These are phyloP conservation scores for Oreocharis arfaki DNA, from an alignment of 2,113 vertebrate species.

Conservation along the genomic window DNA sequence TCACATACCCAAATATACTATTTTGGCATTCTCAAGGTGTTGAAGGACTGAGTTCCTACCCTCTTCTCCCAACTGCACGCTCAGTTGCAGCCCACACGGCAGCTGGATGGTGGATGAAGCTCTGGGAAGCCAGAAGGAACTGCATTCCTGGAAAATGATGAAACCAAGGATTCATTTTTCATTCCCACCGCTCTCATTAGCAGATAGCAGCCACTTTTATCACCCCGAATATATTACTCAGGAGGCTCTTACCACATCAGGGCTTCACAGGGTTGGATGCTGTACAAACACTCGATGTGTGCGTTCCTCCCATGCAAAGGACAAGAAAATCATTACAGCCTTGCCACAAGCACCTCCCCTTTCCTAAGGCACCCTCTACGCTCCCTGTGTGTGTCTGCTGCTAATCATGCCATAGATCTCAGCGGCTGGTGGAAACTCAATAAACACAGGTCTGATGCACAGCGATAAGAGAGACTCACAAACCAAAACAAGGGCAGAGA, in stretches of 20 bases:
- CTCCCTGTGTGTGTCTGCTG: not conserved
- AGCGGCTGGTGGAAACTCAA: not conserved
- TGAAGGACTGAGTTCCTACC: not conserved
- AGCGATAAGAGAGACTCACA: not conserved
- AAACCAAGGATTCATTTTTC: slow-evolving; percentile 28
- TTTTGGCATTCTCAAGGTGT: not conserved
- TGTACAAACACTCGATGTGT: not conserved
- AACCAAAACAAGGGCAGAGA: not conserved
- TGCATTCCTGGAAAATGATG: slow-evolving; percentile 41
- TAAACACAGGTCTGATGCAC: not conserved
- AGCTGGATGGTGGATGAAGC: not conserved
- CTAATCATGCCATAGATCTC: not conserved
- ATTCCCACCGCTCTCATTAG: not conserved
- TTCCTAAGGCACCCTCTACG: slow-evolving; percentile 12
- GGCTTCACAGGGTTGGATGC: not conserved
- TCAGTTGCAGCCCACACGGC: not conserved
- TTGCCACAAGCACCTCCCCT: not conserved
- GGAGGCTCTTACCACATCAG: not conserved
- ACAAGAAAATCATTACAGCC: slow-evolving; percentile 16
- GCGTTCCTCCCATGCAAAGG: not conserved
- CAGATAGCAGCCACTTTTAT: slow-evolving; percentile 24
- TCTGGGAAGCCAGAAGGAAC: slow-evolving; percentile 11
- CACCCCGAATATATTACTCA: not conserved
- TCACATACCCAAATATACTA: not conserved
- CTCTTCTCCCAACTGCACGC: not conserved